Base-by-base conservation (phyloP, 2,888 invertebrate species). In the Orgyia antiqua region DNA sequence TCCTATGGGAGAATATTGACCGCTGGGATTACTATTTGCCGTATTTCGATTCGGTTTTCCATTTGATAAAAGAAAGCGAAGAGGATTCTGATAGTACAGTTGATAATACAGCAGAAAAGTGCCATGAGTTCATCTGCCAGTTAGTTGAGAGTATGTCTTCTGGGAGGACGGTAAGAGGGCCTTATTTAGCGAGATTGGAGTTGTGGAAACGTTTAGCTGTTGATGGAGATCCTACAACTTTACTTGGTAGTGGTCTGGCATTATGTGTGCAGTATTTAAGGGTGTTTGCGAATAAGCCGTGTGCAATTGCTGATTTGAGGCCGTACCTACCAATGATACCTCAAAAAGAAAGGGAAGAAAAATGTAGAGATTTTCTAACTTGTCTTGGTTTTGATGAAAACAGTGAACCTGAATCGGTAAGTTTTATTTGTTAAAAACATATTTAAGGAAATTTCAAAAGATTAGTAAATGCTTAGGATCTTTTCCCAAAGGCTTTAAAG, bases 261-360 rank as follows among this genome's bases (percentile, higher is more conserved):
- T 70, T 94, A 17, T 89, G 96, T 64, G 84, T 92, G 39, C 91
- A 93, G 51, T 98, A 96, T 78, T 93, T 94, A 50, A 75, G 82
- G 21, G 88, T 90, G 46, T 98, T 97, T 75, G 96, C 96, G 2
- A 91, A 93, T 54, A 96, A 96, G 62, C 91, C 93, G 0, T 96
- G 96, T 71, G 94, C 94, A 38, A 94, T 95, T 37, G 90, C 91
- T 5, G 98, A 98, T 68, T 83, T 98, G 28, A 89, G 91, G 39
- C 84, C 91, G 3, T 97, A 94, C 70, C 68, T 96, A 26, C 79
- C 89, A 24, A 87, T 94, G 50, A 80, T 96, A 42, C 89, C 93
- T 4, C 80, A 88, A 20, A 87, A 89, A 6, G 89, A 91, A 40
- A 88, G 90, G 40, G 78, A 88, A 39, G 86, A 88, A 24, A 74